Percentiles rank a stretch among this genome's conserved stretches.
These are phyloP conservation scores for Amphimallon solstitiale DNA, from an alignment of 2,888 invertebrate genomes.

Conservation along the genomic window DNA sequence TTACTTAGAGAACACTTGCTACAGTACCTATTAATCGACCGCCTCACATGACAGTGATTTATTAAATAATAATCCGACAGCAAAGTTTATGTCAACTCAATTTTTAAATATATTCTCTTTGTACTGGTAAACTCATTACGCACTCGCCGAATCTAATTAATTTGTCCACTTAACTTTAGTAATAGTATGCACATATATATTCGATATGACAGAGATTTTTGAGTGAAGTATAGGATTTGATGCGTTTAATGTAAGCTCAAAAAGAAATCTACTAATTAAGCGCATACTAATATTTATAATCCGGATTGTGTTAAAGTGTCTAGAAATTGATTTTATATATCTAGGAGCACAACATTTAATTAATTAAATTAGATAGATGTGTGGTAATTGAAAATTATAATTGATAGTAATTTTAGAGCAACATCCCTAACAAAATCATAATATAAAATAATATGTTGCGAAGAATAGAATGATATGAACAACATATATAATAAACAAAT, in stretches of 20 bases:
- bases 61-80: conserved; percentile 6
- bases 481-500: too few species aligned
- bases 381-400: too few species aligned
- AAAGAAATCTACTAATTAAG: neutral
- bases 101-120: neutral
- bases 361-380: too few species aligned
- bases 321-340: conserved; percentile 5
- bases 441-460: too few species aligned
- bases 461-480: too few species aligned
- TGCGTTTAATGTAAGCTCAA: conserved; percentile 8
- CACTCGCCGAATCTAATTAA: conserved; percentile 19
- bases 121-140: conserved; percentile 12
- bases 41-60: neutral
- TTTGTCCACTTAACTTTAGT: conserved; percentile 14
- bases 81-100: neutral
- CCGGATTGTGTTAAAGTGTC: conserved; percentile 3
- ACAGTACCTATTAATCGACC: neutral
- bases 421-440: too few species aligned
- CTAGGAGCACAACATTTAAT: neutral
- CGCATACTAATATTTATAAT: conserved; percentile 21
- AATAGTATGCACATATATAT: neutral
- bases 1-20: conserved; percentile 21
- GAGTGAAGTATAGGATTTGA: neutral
- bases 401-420: too few species aligned
- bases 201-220: neutral